These are phyloP conservation scores for Chrysochloris asiatica DNA, from an alignment of 2,113 vertebrate species.

Conservation along the genomic window DNA sequence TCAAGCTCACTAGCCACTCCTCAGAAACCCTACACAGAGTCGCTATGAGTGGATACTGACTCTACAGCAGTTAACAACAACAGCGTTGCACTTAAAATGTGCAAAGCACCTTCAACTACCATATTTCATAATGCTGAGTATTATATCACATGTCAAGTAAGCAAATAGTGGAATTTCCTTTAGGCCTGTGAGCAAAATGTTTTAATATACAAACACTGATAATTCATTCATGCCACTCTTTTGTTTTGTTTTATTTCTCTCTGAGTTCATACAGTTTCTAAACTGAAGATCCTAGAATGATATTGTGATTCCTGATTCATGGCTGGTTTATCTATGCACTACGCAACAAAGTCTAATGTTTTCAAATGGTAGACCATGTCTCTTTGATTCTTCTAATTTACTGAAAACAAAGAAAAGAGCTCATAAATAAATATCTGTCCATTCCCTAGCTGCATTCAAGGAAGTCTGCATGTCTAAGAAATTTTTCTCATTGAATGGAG, in stretches of 20 bases:
- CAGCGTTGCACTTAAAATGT: not conserved
- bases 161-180: not conserved
- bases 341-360: not conserved
- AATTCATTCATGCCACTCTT: not conserved
- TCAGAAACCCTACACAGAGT: no score
- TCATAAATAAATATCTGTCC: not conserved
- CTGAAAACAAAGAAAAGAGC: not conserved
- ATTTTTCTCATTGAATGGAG: conserved; percentile 20
- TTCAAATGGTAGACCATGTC: not conserved
- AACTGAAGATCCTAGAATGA: not conserved
- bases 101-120: not conserved
- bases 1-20: no score
- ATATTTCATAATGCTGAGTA: not conserved
- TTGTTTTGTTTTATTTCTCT: no score
- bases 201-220: not conserved
- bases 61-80: no score
- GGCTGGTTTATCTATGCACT: not conserved
- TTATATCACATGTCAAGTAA: not conserved
- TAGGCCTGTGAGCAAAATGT: not conserved
- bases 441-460: not conserved
- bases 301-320: not conserved
- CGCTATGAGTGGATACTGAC: no score
- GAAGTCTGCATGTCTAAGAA: not conserved
- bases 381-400: conserved; percentile 13
- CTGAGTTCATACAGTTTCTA: not conserved